phyloP scores from a whole-genome alignment of 2,113 vertebrate species.

The Sarotherodon lohbergeri region DNA sequence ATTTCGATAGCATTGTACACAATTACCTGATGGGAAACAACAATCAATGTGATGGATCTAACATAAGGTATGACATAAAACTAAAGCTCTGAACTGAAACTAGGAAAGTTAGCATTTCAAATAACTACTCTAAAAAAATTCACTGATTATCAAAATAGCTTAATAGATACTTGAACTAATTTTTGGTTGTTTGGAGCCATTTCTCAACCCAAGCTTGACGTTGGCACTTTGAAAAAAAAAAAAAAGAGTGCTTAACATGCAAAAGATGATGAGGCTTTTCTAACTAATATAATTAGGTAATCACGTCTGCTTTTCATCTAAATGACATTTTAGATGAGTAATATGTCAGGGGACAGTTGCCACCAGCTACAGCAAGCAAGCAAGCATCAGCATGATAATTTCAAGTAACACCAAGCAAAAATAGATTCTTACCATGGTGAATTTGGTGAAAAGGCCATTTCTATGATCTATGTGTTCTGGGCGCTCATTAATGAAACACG shows the following conservation, averaged over 20 bases:
- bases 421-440: not conserved
- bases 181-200: not conserved
- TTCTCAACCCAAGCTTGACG: not conserved
- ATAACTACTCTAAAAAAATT: not conserved
- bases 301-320: not conserved
- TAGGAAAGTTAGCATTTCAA: not conserved
- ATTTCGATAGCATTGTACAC: not conserved
- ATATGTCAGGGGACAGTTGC: not conserved
- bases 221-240: not conserved
- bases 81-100: not conserved
- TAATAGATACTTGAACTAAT: not conserved
- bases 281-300: not conserved
- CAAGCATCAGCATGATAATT: not conserved
- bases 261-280: not conserved
- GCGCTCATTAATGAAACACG: not conserved
- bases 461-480: not conserved
- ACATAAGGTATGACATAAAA: not conserved
- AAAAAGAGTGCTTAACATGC: not conserved
- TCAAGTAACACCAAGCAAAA: not conserved
- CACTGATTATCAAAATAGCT: not conserved
- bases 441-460: not conserved
- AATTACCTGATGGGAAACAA: not conserved
- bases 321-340: conserved; percentile 20
- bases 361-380: not conserved
- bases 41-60: not conserved